Percentiles rank a stretch among this genome's conserved stretches.
Conservation (phyloP, 2,113 vertebrate genomes). For the Periophthalmus modestus region DNA sequence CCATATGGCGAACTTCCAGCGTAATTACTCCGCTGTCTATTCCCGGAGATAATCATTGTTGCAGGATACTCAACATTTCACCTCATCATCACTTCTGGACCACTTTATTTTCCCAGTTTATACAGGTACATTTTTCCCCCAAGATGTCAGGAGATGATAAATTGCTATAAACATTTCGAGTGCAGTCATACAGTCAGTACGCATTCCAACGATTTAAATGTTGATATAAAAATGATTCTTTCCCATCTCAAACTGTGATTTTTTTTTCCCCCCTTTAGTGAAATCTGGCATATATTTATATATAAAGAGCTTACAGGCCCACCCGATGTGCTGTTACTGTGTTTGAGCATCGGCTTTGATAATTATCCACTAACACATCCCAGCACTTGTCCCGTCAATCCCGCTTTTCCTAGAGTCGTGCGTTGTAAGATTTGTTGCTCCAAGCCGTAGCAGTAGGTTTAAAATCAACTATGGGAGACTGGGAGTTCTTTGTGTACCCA, state of each 20-base stretch:
- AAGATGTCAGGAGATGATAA: conserved; percentile 1
- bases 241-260: conserved; percentile 44
- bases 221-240: conserved; percentile 42
- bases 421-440: conserved; percentile 29
- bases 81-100: conserved; percentile 50
- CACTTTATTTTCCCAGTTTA: conserved; percentile 31
- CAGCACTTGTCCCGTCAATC: conserved; percentile 7
- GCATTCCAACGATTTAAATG: conserved; percentile 2
- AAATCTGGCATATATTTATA: conserved; percentile 41
- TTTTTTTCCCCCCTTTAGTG: conserved; percentile 14
- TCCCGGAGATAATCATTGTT: conserved; percentile 47
- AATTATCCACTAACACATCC: conserved; percentile 51
- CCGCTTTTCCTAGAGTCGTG: conserved; percentile 9
- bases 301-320: conserved; percentile 15
- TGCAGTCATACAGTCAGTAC: background rate
- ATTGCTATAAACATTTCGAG: conserved; percentile 1
- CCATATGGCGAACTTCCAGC: conserved; percentile 54
- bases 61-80: conserved; percentile 59
- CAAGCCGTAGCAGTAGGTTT: conserved; percentile 39
- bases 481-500: conserved; percentile 20
- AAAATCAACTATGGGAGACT: conserved; percentile 49
- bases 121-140: conserved; percentile 15
- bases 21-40: conserved; percentile 54
- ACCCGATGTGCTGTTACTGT: conserved; percentile 52
- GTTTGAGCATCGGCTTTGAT: conserved; percentile 55